A percentile compares a stretch with the other conserved stretches of the same genome.
Conservation (phyloP, 2,113 vertebrate species). For the Elgaria multicarinata region DNA sequence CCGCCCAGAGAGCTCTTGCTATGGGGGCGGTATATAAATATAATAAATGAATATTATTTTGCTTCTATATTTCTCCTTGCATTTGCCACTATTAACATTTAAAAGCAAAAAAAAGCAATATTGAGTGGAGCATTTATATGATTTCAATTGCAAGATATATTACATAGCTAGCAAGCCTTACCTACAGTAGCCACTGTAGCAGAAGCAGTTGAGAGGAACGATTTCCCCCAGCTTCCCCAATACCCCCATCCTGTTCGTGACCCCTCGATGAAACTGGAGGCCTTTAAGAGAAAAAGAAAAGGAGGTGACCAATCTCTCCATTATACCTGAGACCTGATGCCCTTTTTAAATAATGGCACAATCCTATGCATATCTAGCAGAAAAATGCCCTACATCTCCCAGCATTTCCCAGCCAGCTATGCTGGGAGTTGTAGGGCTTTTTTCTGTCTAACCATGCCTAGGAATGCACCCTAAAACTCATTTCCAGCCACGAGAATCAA, state of each 20-base stretch:
- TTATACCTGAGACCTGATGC: neutral
- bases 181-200: conserved; percentile 95
- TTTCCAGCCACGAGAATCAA: neutral
- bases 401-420: no score
- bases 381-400: no score
- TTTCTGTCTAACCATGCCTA: no score
- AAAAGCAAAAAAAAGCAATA: conserved; percentile 35
- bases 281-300: conserved; percentile 66
- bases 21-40: no score
- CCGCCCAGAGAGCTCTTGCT: no score
- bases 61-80: conserved; percentile 21
- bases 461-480: neutral
- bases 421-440: no score
- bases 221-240: conserved; percentile 98
- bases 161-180: conserved; percentile 72
- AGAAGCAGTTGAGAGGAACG: conserved; percentile 91
- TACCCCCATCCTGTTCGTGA: conserved; percentile 90
- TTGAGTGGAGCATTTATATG: conserved; percentile 19
- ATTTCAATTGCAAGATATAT: neutral
- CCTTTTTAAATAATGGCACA: neutral
- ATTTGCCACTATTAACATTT: conserved; percentile 36
- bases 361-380: no score
- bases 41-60: no score
- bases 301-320: neutral
- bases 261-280: conserved; percentile 70